Base-by-base conservation (phyloP, 2,797 vertebrate species). In the Falco berigora region DNA sequence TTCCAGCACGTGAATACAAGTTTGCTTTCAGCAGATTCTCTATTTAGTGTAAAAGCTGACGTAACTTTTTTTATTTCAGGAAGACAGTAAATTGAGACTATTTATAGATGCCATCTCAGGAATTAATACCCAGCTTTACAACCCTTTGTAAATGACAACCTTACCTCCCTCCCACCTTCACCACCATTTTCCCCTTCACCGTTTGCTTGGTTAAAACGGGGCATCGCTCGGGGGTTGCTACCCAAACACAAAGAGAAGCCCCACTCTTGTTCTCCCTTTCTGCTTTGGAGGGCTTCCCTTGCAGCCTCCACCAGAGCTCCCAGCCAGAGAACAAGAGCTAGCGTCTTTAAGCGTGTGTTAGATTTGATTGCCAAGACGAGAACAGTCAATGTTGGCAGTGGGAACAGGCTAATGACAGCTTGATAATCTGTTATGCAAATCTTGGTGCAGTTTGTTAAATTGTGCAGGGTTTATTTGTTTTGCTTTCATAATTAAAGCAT, bases 11-110 rank as follows among this genome's bases (percentile, higher is more conserved):
- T 85, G 83, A 94, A 62, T 30, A 15, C 92, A 27, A 97, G 91
- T 90, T 94, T 73, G 95, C 32, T 59, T 90, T 78, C 87, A 64
- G 94, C 97, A 95, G 90, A 62, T 88, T 87, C 91, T 94, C 91
- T 73, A 83, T 95, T 96, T 91, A 76, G 30, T 66, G 52, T 77
- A 64, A 93, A 95, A 95, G 92, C 91, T 82, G 94, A 95, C 44
- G 2, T 92, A 83, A 91, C 90, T 73, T 58, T 67, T 87, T 86
- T 77, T 90, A 44, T 96, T 86, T 59, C 90, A 97, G 96, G 96
- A 97, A 97, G 96, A 95, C 95, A 97, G 86, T 96, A 95, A 95
- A 97, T 94, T 87, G 92, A 88, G 92, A 56, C 82, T 93, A 78
- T 90, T 79, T 64, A 12, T 91, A 95, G 94, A 88, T 64, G 78